phyloP scores from a whole-genome alignment of 2,888 invertebrate genomes.

The Mimumesa dahlbomi region DNA sequence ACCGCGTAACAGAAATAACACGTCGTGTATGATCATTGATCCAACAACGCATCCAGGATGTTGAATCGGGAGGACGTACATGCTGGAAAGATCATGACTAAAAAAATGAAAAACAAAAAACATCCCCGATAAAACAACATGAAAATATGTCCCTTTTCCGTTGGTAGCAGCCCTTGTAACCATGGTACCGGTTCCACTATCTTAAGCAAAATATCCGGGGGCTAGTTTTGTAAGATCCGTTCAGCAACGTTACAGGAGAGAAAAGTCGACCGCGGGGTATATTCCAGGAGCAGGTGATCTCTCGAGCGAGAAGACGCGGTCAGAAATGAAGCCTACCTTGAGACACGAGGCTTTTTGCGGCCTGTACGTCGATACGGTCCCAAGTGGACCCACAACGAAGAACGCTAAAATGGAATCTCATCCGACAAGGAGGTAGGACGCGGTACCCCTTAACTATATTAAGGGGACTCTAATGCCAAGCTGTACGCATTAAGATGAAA shows the following conservation, averaged over 20 bases:
- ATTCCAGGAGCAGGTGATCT: slow-evolving; percentile 56
- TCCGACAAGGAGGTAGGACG: background rate
- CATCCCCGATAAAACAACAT: too few relatives aligned
- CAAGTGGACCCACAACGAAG: slow-evolving; percentile 13
- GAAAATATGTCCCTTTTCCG: too few relatives aligned
- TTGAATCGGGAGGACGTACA: slow-evolving; percentile 19
- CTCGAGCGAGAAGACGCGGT: slow-evolving; percentile 38
- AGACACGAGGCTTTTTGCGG: slow-evolving; percentile 50
- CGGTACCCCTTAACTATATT: background rate
- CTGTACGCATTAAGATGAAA: slow-evolving; percentile 20
- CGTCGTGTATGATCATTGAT: slow-evolving; percentile 55
- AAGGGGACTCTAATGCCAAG: slow-evolving; percentile 7
- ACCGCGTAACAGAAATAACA: slow-evolving; percentile 49
- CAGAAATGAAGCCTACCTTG: slow-evolving; percentile 67
- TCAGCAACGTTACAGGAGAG: background rate
- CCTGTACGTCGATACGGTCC: slow-evolving; percentile 30
- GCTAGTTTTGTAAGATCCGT: background rate
- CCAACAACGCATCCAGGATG: slow-evolving; percentile 33
- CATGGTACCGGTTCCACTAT: slow-evolving; percentile 49
- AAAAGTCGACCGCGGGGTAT: slow-evolving; percentile 20
- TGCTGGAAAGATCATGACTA: too few relatives aligned
- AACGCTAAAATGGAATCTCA: slow-evolving; percentile 20
- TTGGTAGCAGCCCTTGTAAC: too few relatives aligned
- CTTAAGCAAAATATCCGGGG: slow-evolving; percentile 46
- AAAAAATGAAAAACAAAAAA: too few relatives aligned